Percentiles rank a stretch among this genome's conserved stretches.
phyloP scores from a whole-genome alignment of 2,888 invertebrate genomes.

The Chrysomela aeneicollis region DNA sequence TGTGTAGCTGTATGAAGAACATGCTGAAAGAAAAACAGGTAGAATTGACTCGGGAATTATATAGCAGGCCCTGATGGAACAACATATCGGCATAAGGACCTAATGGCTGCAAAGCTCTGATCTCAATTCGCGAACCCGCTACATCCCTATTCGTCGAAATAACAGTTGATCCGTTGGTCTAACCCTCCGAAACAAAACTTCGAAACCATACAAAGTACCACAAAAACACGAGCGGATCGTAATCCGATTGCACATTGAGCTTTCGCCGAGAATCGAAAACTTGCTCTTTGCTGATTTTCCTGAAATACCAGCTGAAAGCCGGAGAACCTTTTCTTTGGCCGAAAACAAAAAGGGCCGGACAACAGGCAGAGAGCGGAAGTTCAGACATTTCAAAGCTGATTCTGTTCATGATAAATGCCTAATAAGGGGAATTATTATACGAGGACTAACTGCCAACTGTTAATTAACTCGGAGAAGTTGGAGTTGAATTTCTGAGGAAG shows the following conservation, averaged over 20 bases:
- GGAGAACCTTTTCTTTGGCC: slow-evolving; percentile 2
- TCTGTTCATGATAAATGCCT: slow-evolving; percentile 29
- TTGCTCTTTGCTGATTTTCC: not conserved
- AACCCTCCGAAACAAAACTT: not conserved
- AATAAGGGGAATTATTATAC: slow-evolving; percentile 29
- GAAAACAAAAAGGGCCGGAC: slow-evolving; percentile 20
- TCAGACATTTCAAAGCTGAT: slow-evolving; percentile 27
- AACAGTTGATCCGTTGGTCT: not conserved
- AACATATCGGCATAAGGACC: too few relatives aligned
- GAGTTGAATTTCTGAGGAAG: slow-evolving; percentile 18
- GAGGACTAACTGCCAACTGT: slow-evolving; percentile 24
- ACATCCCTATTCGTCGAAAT: not conserved
- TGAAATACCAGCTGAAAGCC: not conserved
- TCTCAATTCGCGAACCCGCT: not conserved
- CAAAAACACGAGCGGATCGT: not conserved
- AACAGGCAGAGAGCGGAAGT: slow-evolving; percentile 21
- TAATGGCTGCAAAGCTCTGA: too few relatives aligned
- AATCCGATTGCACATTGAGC: not conserved
- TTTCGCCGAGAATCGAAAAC: not conserved
- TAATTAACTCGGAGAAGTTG: slow-evolving; percentile 29
- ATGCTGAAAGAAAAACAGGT: too few relatives aligned
- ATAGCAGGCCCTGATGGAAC: too few relatives aligned
- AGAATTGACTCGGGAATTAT: too few relatives aligned
- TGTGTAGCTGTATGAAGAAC: too few relatives aligned
- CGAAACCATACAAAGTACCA: not conserved